Percentiles rank a stretch among this genome's conserved stretches.
phyloP scores from a whole-genome alignment of 1,140 invertebrate species.

The Onthophagus taurus region DNA sequence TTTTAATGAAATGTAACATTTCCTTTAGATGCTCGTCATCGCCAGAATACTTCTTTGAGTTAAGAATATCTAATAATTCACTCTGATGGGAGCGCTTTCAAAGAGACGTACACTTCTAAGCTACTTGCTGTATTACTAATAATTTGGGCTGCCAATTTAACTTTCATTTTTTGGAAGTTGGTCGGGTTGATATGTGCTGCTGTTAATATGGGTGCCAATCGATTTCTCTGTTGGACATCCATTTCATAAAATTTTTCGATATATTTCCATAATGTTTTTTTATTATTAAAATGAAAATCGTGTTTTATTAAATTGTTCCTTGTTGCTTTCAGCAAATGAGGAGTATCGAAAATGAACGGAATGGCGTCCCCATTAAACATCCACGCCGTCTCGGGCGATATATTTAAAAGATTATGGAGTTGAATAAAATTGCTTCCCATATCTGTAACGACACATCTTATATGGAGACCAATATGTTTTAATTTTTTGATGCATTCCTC shows the following conservation, averaged over 20 bases:
- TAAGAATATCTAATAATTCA: too few relatives aligned
- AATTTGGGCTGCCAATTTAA: constrained; percentile 27
- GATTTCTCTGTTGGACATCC: constrained; percentile 12
- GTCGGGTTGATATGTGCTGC: constrained; percentile 27
- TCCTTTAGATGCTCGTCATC: too few relatives aligned
- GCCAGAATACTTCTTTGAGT: too few relatives aligned
- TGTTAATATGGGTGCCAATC: constrained; percentile 23
- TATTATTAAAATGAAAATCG: constrained; percentile 7
- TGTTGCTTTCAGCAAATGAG: constrained; percentile 21
- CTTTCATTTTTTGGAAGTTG: constrained; percentile 30
- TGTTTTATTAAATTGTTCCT: constrained; percentile 22
- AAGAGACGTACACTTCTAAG: constrained; percentile 17
- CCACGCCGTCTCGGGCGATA: too few relatives aligned
- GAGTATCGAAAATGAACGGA: constrained; percentile 25
- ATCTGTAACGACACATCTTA: too few relatives aligned
- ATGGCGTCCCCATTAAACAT: too few relatives aligned
- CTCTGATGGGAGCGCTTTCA: background rate
- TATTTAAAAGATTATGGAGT: too few relatives aligned
- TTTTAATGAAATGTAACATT: too few relatives aligned
- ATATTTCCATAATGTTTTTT: constrained; percentile 1
- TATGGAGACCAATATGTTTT: too few relatives aligned
- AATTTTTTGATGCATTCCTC: too few relatives aligned
- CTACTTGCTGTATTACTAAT: constrained; percentile 23
- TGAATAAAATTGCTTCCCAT: too few relatives aligned
- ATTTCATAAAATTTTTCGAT: constrained; percentile 9